Conservation (phyloP, 2,113 vertebrate genomes). For the Agelaius tricolor region DNA sequence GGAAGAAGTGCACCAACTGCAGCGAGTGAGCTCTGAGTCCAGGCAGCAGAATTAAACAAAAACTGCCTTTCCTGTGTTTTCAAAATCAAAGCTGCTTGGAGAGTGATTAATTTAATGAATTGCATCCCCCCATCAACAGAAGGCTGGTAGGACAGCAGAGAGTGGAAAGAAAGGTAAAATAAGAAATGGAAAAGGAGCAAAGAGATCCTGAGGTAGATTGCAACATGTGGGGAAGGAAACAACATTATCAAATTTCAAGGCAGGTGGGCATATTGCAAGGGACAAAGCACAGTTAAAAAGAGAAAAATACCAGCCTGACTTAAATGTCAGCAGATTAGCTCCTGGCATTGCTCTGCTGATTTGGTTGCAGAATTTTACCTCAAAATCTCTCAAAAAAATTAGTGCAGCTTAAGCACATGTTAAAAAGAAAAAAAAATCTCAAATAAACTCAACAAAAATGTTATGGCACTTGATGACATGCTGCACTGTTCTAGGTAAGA, state of each 20-base stretch:
- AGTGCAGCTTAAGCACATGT: neutral
- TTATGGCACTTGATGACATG: fast-evolving
- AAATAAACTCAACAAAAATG: neutral
- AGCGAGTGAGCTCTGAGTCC: neutral
- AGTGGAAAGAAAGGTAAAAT: neutral
- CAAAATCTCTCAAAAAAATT: neutral
- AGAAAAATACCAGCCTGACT: neutral
- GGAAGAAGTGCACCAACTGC: fast-evolving
- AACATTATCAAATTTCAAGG: neutral
- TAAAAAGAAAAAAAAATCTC: neutral
- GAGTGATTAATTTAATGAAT: neutral
- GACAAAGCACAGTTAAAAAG: neutral
- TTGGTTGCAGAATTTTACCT: neutral
- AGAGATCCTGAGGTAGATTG: neutral
- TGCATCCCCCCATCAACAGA: neutral
- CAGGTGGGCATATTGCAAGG: neutral
- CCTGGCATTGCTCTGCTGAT: neutral
- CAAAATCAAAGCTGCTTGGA: neutral
- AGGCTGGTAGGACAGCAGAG: neutral
- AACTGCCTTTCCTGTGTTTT: neutral
- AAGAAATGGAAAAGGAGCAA: neutral
- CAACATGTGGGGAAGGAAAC: neutral
- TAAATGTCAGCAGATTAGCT: neutral
- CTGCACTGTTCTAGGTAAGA: neutral
- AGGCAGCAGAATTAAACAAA: neutral